Base-by-base conservation (phyloP, 2,113 vertebrate species). In the Microcebus lehilahytsara region DNA sequence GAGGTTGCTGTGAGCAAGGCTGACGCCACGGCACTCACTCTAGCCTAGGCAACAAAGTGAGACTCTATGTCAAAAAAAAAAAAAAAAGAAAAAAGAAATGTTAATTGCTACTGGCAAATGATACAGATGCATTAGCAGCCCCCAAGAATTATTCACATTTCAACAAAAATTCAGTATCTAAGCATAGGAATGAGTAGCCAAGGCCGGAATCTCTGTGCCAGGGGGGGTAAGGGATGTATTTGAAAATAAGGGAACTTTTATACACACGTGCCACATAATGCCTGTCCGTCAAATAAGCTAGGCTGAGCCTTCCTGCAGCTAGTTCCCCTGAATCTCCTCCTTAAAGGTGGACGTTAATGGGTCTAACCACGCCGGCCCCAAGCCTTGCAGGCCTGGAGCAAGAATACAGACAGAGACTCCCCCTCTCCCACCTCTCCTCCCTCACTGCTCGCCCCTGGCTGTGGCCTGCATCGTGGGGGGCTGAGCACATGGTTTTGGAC, bases 181-280 rank as follows among this genome's bases (percentile, higher is more conserved):
- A 90, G 94, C 30, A 60, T 34, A 87, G 19, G 37, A 96, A 96
- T 87, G 67, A 85, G 72, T 66, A 56, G 37, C 49, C 81, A 88
- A 72, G 10, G 22, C 6, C 89, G 42, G 56, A 19, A 95, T 95
- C 37, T 67, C 27, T 17, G 53, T 64, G 32, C 27, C 53, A 58
- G 46, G 46, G 9, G 10, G 93, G 13, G 81, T 89, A 96, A 93
- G 74, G 69, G 46, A 19, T 13, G 46, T 81, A 81, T 42, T 37
- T 74, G 16, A 75, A 42, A 60, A 64, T 3, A 95, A 81, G n/a
- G 32, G 85, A 81, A 88, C 0, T 2, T 71, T 85, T 66, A 37
- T 81, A 51, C 6, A 32, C 32, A 85, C 5, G 83, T 66, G 87
- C 0, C 12, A 7, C 42, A 69, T 0, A 27, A 17, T 1, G 46